Evolutionary conservation across 2,888 invertebrate species (phyloP).

Genomic region (Druceiella hillmani): DNA sequence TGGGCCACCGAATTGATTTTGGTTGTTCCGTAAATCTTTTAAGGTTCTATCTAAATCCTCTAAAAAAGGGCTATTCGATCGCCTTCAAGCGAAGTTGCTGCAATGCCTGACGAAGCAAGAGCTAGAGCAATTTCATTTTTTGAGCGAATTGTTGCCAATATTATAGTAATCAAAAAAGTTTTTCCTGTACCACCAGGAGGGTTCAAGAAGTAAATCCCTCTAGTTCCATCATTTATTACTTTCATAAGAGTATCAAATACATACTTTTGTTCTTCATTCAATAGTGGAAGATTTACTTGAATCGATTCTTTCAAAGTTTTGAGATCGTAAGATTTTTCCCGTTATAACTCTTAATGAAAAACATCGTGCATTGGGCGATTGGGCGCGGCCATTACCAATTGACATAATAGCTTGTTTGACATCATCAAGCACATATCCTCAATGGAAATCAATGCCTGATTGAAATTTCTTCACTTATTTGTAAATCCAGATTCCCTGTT

Average conservation of each 20-base stretch:
- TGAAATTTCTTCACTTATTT: too few species aligned
- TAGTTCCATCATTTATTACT: conserved; percentile 21
- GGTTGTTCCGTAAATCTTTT: conserved; percentile 21
- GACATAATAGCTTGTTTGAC: conserved; percentile 23
- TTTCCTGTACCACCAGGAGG: conserved; percentile 20
- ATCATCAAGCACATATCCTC: too few species aligned
- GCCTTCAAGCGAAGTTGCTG: conserved; percentile 20
- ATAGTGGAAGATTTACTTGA: conserved; percentile 24
- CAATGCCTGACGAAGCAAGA: conserved; percentile 21
- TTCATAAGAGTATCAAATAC: conserved; percentile 22
- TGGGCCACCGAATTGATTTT: conserved; percentile 26
- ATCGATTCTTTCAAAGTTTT: conserved; percentile 21
- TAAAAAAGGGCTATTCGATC: conserved; percentile 21
- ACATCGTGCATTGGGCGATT: conserved; percentile 27
- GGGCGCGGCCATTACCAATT: conserved; percentile 27
- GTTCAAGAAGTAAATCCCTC: conserved; percentile 21
- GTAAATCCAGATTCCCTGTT: too few species aligned
- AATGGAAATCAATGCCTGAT: too few species aligned
- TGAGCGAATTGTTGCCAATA: conserved; percentile 19
- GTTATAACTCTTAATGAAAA: conserved; percentile 22
- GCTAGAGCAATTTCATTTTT: conserved; percentile 17
- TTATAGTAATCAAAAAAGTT: conserved; percentile 18
- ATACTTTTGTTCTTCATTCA: conserved; percentile 24
- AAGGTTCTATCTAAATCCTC: conserved; percentile 19
- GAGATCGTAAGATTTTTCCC: conserved; percentile 22